phyloP scores from a whole-genome alignment of 2,888 invertebrate species.

The Troides helena region DNA sequence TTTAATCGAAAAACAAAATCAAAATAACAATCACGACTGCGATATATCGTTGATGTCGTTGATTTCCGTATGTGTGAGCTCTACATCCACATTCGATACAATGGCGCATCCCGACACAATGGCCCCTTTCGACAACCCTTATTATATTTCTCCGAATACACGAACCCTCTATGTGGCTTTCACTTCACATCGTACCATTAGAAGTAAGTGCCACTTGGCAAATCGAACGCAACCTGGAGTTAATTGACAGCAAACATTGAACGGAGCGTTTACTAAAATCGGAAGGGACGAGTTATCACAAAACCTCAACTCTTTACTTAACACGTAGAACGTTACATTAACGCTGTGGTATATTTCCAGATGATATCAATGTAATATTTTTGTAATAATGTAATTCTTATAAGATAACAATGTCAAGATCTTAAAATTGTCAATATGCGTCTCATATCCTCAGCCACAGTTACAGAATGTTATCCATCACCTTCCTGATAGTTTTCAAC shows the following conservation, averaged over 20 bases:
- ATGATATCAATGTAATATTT: too few relatives aligned
- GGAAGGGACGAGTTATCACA: neutral
- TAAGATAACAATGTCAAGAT: too few relatives aligned
- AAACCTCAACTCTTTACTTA: neutral
- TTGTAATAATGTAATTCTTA: too few relatives aligned
- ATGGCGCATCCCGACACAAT: conserved; percentile 27
- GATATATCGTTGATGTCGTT: conserved; percentile 12
- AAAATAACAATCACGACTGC: conserved; percentile 7
- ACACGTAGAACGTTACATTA: neutral
- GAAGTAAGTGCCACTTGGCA: conserved; percentile 61
- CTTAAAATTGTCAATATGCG: too few relatives aligned
- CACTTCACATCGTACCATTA: conserved; percentile 53
- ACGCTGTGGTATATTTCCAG: too few relatives aligned
- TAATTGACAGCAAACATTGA: conserved; percentile 68
- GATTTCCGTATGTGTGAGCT: conserved; percentile 7
- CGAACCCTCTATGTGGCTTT: conserved; percentile 32
- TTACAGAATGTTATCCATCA: too few relatives aligned
- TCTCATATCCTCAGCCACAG: too few relatives aligned
- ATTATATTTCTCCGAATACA: conserved; percentile 30
- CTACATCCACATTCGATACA: conserved; percentile 16
- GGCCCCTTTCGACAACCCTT: conserved; percentile 28
- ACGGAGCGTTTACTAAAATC: conserved; percentile 37
- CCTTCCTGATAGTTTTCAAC: too few relatives aligned
- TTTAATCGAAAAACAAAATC: neutral
- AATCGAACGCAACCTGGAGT: conserved; percentile 63